Conservation (phyloP, 2,113 vertebrate genomes). For the Lutjanus erythropterus region DNA sequence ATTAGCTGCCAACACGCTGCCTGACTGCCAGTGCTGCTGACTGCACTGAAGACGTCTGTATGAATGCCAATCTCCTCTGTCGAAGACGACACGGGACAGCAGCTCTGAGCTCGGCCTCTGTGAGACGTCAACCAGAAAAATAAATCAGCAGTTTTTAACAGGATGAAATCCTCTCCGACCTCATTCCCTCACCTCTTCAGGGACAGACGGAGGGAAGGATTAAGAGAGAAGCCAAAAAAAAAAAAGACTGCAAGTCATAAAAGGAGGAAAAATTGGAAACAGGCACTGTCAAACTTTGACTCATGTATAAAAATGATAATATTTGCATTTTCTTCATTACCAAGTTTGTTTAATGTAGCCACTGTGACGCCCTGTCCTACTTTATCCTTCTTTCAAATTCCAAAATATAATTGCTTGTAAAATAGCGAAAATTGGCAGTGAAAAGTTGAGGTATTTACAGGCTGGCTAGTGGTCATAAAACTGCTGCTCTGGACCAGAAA, state of each 20-base stretch:
- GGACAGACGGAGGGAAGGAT: conserved; percentile 4
- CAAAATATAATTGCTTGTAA: conserved; percentile 33
- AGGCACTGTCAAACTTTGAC: neutral
- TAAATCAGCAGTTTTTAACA: conserved; percentile 55
- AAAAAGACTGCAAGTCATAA: conserved; percentile 31
- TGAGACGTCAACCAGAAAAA: conserved; percentile 59
- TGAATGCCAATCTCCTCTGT: conserved; percentile 27
- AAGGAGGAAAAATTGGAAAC: neutral
- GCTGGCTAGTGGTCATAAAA: conserved; percentile 21
- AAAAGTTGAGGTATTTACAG: conserved; percentile 38
- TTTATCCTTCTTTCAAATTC: conserved; percentile 12
- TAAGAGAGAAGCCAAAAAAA: conserved; percentile 16
- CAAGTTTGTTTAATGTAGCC: neutral
- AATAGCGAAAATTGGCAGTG: conserved; percentile 35
- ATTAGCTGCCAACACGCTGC: conserved; percentile 33
- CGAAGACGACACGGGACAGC: conserved; percentile 21
- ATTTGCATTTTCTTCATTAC: neutral
- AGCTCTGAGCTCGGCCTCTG: conserved; percentile 16
- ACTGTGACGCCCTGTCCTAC: no score
- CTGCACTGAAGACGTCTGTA: conserved; percentile 23
- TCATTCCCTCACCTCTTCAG: conserved; percentile 62
- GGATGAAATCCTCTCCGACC: conserved; percentile 69
- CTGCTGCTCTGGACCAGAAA: neutral
- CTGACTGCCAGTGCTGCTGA: conserved; percentile 37
- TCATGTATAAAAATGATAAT: neutral